Base-by-base conservation (phyloP, 2,888 invertebrate genomes). In the Polydrusus pterygomalis region DNA sequence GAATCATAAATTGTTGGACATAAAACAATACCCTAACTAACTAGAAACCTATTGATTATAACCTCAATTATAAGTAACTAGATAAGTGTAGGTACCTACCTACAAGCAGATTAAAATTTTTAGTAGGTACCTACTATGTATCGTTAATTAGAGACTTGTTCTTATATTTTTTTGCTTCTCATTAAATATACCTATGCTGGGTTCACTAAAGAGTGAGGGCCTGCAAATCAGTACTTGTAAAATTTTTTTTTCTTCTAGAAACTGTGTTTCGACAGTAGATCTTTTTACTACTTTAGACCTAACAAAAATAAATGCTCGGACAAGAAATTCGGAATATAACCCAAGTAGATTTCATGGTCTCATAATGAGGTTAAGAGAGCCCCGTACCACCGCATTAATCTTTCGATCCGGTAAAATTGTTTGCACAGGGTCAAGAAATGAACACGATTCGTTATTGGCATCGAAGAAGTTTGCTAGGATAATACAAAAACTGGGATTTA, bases 331-430 rank as follows among this genome's bases (percentile, higher is more conserved):
- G 0, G 96, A 96, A 86, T 96, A 95, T 82, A 95, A 94, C 83
- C 96, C 96, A 9, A n/a, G 93, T 7, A 89, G 95, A 80, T 96
- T 96, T 84, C 93, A 94, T 83, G 96, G 95, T 11, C 92, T 96
- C 15, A 92, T 96, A 0, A 95, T 96, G 95, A 91, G 94, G 84
- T 93, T 96, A 85, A 88, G 94, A 67, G 94, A 93, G 78, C 96
- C 96, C 0, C 90, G 94, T 81, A 92, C 93, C 7, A 94, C 93
- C 15, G 93, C 93, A 6, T 86, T 94, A 20, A 93, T 94, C 80
- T 96, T 96, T 85, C 92, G 92, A 80, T 94, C 95, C 8, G 95
- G 95, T 0, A 96, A 95, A 89, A 90, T 96, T 68, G 94, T 96
- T 0, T 94, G 95, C 81, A 95, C 95, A 0, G 95, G 95, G 5